phyloP scores from a whole-genome alignment of 2,113 vertebrate species.

The Dipodomys merriami region DNA sequence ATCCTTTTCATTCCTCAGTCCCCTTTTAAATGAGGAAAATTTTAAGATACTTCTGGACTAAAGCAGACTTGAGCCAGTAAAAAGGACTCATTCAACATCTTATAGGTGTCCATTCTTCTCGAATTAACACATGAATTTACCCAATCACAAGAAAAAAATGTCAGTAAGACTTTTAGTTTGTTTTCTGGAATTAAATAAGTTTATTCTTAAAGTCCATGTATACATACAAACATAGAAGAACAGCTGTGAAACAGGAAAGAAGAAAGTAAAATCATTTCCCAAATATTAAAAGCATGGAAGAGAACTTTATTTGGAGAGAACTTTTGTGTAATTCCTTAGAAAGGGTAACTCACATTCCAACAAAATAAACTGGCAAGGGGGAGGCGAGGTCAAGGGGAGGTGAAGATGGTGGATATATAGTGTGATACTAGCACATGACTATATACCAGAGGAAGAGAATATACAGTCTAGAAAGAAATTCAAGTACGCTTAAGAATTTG shows the following conservation, averaged over 20 bases:
- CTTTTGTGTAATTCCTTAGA: too few species aligned
- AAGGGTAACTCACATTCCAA: too few species aligned
- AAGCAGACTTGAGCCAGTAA: background rate
- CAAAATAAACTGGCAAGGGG: too few species aligned
- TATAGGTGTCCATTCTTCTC: slow-evolving; percentile 21
- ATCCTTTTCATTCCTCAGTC: too few species aligned
- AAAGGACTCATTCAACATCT: background rate
- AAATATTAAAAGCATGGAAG: too few species aligned
- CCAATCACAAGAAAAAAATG: slow-evolving; percentile 7
- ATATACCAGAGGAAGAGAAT: background rate
- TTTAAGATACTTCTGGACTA: background rate
- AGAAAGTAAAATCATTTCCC: background rate
- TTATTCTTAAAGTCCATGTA: slow-evolving; percentile 22
- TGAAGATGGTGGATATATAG: background rate
- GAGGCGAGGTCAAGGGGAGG: too few species aligned
- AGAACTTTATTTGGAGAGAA: too few species aligned
- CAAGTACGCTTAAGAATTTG: background rate
- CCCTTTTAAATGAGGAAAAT: background rate
- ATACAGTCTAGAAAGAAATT: background rate
- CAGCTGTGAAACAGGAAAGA: background rate
- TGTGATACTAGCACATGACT: too few species aligned
- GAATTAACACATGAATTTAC: background rate
- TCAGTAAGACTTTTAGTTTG: background rate
- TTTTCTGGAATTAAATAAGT: slow-evolving; percentile 18
- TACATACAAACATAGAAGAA: slow-evolving; percentile 7